Percentiles rank a stretch among this genome's conserved stretches.
Conservation (phyloP, 1,140 invertebrate species). For the Wasmannia auropunctata region DNA sequence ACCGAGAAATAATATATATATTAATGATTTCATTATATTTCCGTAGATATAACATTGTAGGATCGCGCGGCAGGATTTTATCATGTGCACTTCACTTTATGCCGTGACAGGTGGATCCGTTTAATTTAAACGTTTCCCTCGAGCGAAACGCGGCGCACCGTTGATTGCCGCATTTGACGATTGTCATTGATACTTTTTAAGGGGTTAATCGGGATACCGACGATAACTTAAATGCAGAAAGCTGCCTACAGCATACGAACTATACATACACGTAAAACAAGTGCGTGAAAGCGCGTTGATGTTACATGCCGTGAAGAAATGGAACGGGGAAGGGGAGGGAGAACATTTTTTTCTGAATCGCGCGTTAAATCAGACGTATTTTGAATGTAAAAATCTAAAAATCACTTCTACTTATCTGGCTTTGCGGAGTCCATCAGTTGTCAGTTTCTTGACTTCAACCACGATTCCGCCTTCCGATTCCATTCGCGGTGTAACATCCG, state of each 20-base stretch:
- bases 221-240: conserved; percentile 37
- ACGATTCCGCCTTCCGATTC: background rate
- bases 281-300: background rate
- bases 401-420: background rate
- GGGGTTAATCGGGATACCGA: conserved; percentile 43
- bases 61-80: conserved; percentile 42
- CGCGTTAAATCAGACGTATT: background rate
- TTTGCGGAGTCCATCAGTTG: background rate
- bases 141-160: conserved; percentile 13
- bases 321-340: too few species aligned
- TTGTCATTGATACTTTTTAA: conserved; percentile 16
- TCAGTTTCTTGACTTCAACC: background rate
- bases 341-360: background rate
- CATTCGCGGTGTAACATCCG: background rate
- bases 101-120: conserved; percentile 21
- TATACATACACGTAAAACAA: conserved; percentile 20
- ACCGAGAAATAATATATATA: conserved; percentile 17
- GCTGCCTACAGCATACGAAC: conserved; percentile 26
- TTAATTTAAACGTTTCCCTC: conserved; percentile 28
- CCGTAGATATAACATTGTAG: conserved; percentile 39
- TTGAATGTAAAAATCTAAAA: background rate
- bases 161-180: background rate
- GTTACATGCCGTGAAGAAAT: background rate
- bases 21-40: conserved; percentile 54
- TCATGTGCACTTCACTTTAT: conserved; percentile 28